A percentile compares a stretch with the other conserved stretches of the same genome.
These are phyloP conservation scores for Alcedo quadribrachys DNA, from an alignment of 2,797 vertebrate species.

Conservation along the genomic window DNA sequence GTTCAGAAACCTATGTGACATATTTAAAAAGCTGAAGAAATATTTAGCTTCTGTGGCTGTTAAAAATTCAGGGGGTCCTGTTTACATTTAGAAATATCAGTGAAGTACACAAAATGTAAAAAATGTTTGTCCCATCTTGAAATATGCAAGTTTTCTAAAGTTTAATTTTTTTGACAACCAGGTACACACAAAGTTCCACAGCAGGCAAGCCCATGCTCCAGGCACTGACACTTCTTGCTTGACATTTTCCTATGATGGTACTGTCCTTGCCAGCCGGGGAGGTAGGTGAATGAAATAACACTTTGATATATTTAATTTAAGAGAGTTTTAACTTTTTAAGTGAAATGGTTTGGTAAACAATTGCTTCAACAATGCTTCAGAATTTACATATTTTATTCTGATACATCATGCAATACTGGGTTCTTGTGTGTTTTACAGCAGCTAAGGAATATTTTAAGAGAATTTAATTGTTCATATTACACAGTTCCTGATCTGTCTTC, in stretches of 20 bases:
- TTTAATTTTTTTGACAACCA: constrained; percentile 65
- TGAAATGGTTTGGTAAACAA: background rate
- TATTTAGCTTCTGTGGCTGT: background rate
- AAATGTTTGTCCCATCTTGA: background rate
- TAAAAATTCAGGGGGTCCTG: background rate
- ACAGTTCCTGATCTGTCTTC: background rate
- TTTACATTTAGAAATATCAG: background rate
- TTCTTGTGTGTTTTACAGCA: background rate
- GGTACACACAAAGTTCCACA: constrained; percentile 98
- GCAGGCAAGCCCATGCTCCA: constrained; percentile 89
- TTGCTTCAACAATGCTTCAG: background rate
- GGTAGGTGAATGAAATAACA: constrained; percentile 79
- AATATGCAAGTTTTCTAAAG: background rate
- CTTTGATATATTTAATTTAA: background rate
- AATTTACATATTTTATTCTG: background rate
- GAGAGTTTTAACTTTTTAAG: background rate
- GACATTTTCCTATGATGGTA: constrained; percentile 92
- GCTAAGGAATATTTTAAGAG: background rate
- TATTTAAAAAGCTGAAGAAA: background rate
- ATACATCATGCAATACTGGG: background rate
- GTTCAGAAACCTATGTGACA: background rate
- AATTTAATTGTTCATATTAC: background rate
- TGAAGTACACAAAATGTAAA: background rate
- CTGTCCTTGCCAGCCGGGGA: constrained; percentile 90
- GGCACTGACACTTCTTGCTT: constrained; percentile 92